Percentiles rank a stretch among this genome's conserved stretches.
Evolutionary conservation across 2,888 invertebrate genomes (phyloP).

Genomic region (Megaustenia siamemsis): DNA sequence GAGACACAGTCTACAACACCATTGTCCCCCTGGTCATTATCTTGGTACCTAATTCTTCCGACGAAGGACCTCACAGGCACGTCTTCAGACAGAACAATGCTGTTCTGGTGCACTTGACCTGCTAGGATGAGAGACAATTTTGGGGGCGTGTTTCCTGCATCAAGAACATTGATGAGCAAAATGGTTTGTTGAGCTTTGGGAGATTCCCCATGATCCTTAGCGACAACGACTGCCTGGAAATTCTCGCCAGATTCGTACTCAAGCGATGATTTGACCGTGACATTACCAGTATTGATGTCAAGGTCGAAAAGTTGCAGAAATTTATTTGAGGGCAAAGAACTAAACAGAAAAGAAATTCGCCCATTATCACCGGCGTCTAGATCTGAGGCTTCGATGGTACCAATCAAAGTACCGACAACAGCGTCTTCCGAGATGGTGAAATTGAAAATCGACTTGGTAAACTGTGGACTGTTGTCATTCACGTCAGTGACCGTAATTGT

Average conservation of each 20-base stretch:
- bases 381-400: constrained; percentile 87
- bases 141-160: constrained; percentile 95
- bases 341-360: constrained; percentile 79
- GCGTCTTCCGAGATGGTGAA: constrained; percentile 57
- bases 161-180: constrained; percentile 83
- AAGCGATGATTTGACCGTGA: constrained; percentile 57
- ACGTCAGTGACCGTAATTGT: constrained; percentile 58
- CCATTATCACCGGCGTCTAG: constrained; percentile 90
- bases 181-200: constrained; percentile 57
- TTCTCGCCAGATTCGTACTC: constrained; percentile 55
- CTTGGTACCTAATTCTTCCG: constrained; percentile 68
- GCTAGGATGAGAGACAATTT: constrained; percentile 78
- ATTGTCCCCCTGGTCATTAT: constrained; percentile 65
- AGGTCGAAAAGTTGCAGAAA: constrained; percentile 56
- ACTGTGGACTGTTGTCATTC: constrained; percentile 61
- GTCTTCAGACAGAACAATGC: constrained; percentile 61
- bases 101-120: constrained; percentile 45
- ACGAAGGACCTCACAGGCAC: constrained; percentile 64
- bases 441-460: constrained; percentile 56
- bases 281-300: constrained; percentile 58
- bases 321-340: constrained; percentile 49
- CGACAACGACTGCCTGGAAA: constrained; percentile 59
- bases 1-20: constrained; percentile 65
- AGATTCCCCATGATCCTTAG: constrained; percentile 58
- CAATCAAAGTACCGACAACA: constrained; percentile 48